These are phyloP conservation scores for Erythrolamprus reginae DNA, from an alignment of 2,113 vertebrate genomes.

Conservation along the genomic window DNA sequence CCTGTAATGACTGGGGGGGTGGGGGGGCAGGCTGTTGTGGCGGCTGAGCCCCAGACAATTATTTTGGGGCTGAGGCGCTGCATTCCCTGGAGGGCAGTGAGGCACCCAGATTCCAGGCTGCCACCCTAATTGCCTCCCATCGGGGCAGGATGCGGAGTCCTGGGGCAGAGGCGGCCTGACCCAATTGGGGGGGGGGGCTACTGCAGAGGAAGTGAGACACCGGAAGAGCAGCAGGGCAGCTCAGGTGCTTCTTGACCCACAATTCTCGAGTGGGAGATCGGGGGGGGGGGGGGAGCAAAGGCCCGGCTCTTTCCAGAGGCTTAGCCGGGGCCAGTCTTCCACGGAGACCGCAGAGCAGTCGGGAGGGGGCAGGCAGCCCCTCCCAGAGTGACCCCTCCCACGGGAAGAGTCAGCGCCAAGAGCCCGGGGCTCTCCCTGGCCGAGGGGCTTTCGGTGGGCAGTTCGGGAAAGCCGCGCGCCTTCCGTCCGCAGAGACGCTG, in stretches of 20 bases:
- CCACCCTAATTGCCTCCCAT: background rate
- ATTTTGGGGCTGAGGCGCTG: background rate
- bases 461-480: background rate
- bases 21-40: background rate
- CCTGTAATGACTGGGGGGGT: background rate
- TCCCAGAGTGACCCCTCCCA: background rate
- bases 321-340: background rate
- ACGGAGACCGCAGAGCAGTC: too few species aligned
- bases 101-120: background rate
- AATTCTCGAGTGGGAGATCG: background rate
- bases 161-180: background rate
- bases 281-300: too few species aligned
- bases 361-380: background rate
- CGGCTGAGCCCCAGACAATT: background rate
- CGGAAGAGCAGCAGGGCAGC: background rate
- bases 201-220: background rate
- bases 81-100: background rate
- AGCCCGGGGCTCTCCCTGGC: background rate
- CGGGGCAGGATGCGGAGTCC: background rate
- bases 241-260: background rate
- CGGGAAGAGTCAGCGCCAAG: background rate
- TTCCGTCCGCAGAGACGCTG: background rate
- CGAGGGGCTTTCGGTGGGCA: background rate
- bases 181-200: too few species aligned
- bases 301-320: background rate